phyloP scores from a whole-genome alignment of 2,797 vertebrate species.

The Epinephelus coioides region DNA sequence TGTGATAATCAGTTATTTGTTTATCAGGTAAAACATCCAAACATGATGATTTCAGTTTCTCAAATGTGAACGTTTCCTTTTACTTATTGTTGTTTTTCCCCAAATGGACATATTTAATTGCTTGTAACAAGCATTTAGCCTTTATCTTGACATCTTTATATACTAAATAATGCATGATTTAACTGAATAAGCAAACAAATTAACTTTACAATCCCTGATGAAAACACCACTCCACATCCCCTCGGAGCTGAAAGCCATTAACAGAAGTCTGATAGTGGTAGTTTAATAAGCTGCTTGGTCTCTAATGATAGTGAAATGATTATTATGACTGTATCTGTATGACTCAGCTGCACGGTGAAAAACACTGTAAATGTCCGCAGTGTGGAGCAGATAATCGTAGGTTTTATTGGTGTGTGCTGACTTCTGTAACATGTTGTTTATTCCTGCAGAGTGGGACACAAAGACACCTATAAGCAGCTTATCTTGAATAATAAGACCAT shows the following conservation, averaged over 20 bases:
- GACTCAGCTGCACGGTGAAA: background rate
- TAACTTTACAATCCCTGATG: background rate
- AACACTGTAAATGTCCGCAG: background rate
- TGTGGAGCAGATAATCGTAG: background rate
- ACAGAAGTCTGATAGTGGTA: no score
- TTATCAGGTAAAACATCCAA: background rate
- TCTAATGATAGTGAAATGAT: background rate
- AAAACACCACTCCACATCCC: background rate
- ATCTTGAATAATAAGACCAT: slow-evolving; percentile 4
- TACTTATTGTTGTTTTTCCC: background rate
- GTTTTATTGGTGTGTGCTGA: background rate
- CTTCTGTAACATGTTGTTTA: background rate
- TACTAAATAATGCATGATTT: background rate
- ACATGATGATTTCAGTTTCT: background rate
- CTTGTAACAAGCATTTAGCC: background rate
- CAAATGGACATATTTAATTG: no score
- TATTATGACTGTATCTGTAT: background rate
- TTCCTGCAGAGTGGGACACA: slow-evolving; percentile 1
- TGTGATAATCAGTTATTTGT: no score
- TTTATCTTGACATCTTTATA: background rate
- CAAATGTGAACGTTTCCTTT: background rate
- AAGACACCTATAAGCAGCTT: slow-evolving; percentile 31
- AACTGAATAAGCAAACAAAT: background rate
- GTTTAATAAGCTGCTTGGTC: background rate
- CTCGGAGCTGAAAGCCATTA: background rate